Conservation (phyloP, 2,797 vertebrate species). For the Cossypha dichroa region DNA sequence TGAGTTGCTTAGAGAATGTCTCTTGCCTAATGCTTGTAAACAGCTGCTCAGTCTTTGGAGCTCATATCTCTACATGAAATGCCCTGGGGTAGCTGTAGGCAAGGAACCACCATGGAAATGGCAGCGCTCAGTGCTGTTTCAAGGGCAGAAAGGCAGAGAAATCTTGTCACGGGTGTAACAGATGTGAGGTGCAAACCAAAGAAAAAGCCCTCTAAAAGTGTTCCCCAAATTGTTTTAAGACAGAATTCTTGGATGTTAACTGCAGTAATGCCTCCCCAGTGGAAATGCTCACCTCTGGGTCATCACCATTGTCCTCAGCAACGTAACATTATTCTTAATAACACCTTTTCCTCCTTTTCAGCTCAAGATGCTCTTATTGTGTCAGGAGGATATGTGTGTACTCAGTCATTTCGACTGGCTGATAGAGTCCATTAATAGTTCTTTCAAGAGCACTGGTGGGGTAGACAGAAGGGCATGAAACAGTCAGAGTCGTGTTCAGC, state of each 20-base stretch:
- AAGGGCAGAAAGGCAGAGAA: neutral
- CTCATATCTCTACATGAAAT: neutral
- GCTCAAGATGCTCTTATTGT: neutral
- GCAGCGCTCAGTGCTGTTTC: neutral
- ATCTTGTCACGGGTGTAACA: rapidly evolving
- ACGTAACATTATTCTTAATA: neutral
- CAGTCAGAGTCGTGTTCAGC: neutral
- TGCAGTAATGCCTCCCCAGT: neutral
- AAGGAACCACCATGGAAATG: neutral
- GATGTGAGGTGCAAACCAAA: neutral
- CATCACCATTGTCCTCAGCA: neutral
- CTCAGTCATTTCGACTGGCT: neutral
- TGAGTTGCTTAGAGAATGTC: neutral
- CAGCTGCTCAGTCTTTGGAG: neutral
- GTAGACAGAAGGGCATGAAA: neutral
- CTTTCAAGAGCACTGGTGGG: neutral
- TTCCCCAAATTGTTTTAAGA: neutral
- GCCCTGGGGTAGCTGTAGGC: neutral
- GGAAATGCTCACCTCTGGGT: neutral
- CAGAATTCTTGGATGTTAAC: neutral
- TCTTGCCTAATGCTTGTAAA: neutral
- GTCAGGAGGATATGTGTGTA: neutral
- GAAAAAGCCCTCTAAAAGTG: neutral
- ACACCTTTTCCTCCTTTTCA: neutral
- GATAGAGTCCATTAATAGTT: neutral